Percentiles rank a stretch among this genome's conserved stretches.
Evolutionary conservation across 1,140 invertebrate species (phyloP).

Genomic region (Mesaphorura yosii): DNA sequence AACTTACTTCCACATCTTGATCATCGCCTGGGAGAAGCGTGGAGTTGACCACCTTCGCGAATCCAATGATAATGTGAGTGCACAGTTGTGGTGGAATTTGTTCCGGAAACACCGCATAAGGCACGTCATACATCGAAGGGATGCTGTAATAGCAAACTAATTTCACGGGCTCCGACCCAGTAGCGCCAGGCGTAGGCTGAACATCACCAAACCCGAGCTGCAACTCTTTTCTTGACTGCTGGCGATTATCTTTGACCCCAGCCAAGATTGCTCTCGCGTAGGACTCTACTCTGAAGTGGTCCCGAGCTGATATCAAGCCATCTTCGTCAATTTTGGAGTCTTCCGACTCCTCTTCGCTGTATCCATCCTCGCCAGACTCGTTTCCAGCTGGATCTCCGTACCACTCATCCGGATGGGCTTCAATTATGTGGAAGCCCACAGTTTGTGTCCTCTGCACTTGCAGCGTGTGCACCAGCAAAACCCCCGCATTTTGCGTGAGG

Average conservation of each 20-base stretch:
- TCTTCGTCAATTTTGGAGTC: background rate
- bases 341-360: background rate
- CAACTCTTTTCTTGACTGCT: background rate
- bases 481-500: too few relatives aligned
- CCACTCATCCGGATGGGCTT: too few relatives aligned
- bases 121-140: conserved; percentile 33
- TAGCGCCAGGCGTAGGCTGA: background rate
- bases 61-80: conserved; percentile 68
- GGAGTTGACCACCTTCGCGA: conserved; percentile 53
- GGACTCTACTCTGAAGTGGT: background rate
- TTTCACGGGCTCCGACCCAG: background rate
- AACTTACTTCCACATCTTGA: conserved; percentile 34
- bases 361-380: too few relatives aligned
- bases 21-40: conserved; percentile 41
- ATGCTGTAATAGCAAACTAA: conserved; percentile 56
- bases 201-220: background rate
- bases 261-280: background rate
- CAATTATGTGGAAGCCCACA: too few relatives aligned
- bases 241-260: background rate
- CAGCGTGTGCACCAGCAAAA: too few relatives aligned
- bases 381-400: too few relatives aligned
- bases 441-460: too few relatives aligned
- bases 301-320: background rate
- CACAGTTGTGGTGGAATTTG: conserved; percentile 51
- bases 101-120: conserved; percentile 21